Conservation (phyloP, 2,888 invertebrate species). For the Automeris io region DNA sequence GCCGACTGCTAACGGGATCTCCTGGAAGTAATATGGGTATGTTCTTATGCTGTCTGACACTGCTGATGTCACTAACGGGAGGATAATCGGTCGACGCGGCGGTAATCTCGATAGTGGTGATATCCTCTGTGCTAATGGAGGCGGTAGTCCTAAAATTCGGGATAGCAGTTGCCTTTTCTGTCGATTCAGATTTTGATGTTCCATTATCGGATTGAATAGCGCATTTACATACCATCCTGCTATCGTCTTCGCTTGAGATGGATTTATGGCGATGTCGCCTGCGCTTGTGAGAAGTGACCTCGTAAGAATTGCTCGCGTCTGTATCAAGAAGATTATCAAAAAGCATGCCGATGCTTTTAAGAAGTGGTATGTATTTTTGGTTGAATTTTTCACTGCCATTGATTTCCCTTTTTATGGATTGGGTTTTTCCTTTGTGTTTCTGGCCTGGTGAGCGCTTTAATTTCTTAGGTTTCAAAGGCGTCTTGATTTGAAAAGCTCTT, state of each 20-base stretch:
- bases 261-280: conserved; percentile 28
- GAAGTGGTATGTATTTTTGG: conserved; percentile 55
- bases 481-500: conserved; percentile 46
- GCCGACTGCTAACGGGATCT: conserved; percentile 65
- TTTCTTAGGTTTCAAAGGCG: conserved; percentile 47
- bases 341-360: conserved; percentile 57
- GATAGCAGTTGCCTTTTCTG: conserved; percentile 57
- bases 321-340: conserved; percentile 57
- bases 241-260: conserved; percentile 18
- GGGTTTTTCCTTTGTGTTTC: conserved; percentile 35
- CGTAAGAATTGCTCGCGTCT: conserved; percentile 39
- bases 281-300: conserved; percentile 28
- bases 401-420: conserved; percentile 46
- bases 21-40: conserved; percentile 68
- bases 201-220: conserved; percentile 12
- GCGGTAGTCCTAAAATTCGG: conserved; percentile 40
- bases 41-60: conserved; percentile 65
- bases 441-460: conserved; percentile 34
- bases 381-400: conserved; percentile 42
- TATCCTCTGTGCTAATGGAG: conserved; percentile 35
- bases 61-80: conserved; percentile 60
- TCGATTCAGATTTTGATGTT: conserved; percentile 21
- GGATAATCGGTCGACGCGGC: conserved; percentile 52
- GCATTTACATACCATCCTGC: conserved; percentile 34
- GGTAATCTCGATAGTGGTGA: conserved; percentile 41